These are phyloP conservation scores for Isoperla grammatica DNA, from an alignment of 2,888 invertebrate genomes.

Conservation along the genomic window DNA sequence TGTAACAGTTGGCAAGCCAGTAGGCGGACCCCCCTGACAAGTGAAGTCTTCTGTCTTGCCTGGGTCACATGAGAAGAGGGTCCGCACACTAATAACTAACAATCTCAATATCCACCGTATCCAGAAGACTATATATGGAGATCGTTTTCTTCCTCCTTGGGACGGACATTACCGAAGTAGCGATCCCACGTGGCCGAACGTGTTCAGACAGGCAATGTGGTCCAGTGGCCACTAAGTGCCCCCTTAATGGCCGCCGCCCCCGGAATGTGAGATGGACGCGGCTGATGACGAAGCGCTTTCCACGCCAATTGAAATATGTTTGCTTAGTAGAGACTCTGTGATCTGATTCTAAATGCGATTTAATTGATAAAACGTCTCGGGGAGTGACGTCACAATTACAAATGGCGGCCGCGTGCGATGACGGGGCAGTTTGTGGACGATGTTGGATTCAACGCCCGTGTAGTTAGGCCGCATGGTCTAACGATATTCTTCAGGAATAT, in stretches of 20 bases:
- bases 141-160: background rate
- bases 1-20: no score
- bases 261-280: conserved; percentile 9
- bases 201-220: background rate
- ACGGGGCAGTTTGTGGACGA: background rate
- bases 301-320: conserved; percentile 5
- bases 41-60: no score
- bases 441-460: no score
- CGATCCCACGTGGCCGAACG: background rate
- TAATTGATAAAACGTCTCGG: conserved; percentile 14
- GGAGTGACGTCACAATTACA: conserved; percentile 15
- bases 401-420: background rate
- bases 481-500: no score
- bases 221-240: conserved; percentile 12
- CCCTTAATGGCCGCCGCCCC: conserved; percentile 10
- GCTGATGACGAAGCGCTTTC: background rate
- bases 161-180: conserved; percentile 3
- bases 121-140: no score
- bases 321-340: background rate
- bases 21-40: no score
- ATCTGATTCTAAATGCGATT: conserved; percentile 10
- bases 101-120: no score
- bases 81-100: no score
- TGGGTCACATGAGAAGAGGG: no score
- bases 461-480: no score